These are phyloP conservation scores for Zenarchopterus dispar DNA, from an alignment of 2,797 vertebrate genomes.

Conservation along the genomic window DNA sequence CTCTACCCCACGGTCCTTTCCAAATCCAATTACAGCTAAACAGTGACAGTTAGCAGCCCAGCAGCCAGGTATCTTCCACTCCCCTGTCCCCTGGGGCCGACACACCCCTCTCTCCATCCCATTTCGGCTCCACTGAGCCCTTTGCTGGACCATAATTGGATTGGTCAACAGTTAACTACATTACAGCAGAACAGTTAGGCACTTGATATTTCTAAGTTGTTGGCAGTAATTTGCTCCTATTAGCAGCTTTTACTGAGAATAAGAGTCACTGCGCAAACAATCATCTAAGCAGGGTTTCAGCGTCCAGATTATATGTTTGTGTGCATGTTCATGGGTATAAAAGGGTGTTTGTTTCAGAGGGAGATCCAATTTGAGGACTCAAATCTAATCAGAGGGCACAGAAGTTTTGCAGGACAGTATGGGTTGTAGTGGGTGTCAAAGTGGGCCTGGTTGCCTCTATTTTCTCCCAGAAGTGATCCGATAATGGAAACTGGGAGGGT, in stretches of 20 bases:
- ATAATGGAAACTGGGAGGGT: constrained; percentile 41
- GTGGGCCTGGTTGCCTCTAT: constrained; percentile 48
- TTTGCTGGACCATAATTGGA: constrained; percentile 84
- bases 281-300: constrained; percentile 57
- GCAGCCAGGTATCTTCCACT: constrained; percentile 72
- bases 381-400: constrained; percentile 77
- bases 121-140: constrained; percentile 57
- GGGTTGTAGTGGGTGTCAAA: constrained; percentile 65
- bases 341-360: constrained; percentile 74
- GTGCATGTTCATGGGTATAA: constrained; percentile 48
- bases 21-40: constrained; percentile 74
- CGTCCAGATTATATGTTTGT: constrained; percentile 51
- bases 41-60: constrained; percentile 76
- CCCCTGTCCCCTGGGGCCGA: constrained; percentile 51
- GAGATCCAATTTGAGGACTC: constrained; percentile 76
- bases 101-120: constrained; percentile 55
- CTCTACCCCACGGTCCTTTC: constrained; percentile 60
- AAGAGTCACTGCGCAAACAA: constrained; percentile 84
- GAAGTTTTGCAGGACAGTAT: constrained; percentile 60
- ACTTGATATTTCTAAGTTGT: constrained; percentile 90
- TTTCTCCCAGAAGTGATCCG: constrained; percentile 52
- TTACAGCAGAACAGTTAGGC: constrained; percentile 85
- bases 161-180: constrained; percentile 90
- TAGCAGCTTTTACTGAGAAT: constrained; percentile 87
- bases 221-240: constrained; percentile 89